Conservation (phyloP, 2,113 vertebrate species). For the Pseudolaguvia tuberculata region DNA sequence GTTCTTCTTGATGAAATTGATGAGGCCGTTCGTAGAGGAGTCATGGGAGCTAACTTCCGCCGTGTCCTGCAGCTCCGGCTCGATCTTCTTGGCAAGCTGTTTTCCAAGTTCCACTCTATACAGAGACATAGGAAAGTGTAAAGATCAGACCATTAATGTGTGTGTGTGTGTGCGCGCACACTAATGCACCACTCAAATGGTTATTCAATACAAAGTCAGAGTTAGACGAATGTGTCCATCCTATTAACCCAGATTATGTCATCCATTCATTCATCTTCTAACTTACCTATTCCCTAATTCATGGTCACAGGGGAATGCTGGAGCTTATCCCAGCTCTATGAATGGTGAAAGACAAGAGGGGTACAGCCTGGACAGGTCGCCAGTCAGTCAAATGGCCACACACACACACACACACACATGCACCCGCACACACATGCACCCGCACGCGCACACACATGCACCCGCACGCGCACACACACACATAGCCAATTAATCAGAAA, state of each 20-base stretch:
- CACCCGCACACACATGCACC: too few species aligned
- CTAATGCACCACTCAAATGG: not conserved
- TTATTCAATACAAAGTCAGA: not conserved
- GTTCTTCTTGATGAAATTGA: slow-evolving; percentile 92
- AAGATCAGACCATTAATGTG: not conserved
- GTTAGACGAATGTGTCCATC: not conserved
- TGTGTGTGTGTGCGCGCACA: not conserved
- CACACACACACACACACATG: too few species aligned
- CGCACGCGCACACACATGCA: too few species aligned
- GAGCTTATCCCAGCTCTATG: too few species aligned
- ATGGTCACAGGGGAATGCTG: too few species aligned
- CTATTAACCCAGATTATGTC: not conserved
- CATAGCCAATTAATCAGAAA: too few species aligned
- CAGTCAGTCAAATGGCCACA: too few species aligned
- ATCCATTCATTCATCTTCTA: too few species aligned
- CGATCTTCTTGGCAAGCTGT: slow-evolving; percentile 93
- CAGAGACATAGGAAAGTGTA: not conserved
- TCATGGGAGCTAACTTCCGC: slow-evolving; percentile 81
- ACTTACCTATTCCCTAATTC: too few species aligned
- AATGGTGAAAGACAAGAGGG: too few species aligned
- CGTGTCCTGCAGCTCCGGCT: slow-evolving; percentile 81
- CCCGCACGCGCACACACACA: too few species aligned
- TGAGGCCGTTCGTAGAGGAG: slow-evolving; percentile 93
- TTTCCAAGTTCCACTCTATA: slow-evolving; percentile 92
- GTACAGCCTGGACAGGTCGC: too few species aligned